Percentiles rank a stretch among this genome's conserved stretches.
Evolutionary conservation across 2,113 vertebrate species (phyloP).

Genomic region (Salvator merianae): DNA sequence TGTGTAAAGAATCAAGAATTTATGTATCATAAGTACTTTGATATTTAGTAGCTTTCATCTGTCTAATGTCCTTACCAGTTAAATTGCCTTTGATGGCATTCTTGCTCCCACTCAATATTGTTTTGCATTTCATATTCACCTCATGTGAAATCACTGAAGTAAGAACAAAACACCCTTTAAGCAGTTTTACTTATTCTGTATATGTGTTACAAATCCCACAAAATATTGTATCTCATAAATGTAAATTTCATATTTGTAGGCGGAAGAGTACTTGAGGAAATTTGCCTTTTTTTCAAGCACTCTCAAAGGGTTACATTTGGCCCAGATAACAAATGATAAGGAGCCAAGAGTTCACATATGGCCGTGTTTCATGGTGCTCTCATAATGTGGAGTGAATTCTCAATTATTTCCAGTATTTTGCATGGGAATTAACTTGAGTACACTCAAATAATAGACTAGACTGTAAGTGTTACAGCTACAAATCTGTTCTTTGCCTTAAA

Average conservation of each 20-base stretch:
- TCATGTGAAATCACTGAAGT: not conserved
- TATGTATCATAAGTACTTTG: not conserved
- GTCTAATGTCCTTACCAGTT: conserved; percentile 3
- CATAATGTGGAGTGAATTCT: not conserved
- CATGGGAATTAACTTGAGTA: not conserved
- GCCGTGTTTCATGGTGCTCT: not conserved
- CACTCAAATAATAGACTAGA: not conserved
- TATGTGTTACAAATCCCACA: not conserved
- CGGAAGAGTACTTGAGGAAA: not conserved
- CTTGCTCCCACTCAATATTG: not conserved
- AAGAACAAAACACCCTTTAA: conserved; percentile 25
- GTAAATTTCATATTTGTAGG: not conserved
- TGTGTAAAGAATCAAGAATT: not conserved
- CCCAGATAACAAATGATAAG: too few species aligned
- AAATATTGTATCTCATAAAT: not conserved
- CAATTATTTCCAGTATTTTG: not conserved
- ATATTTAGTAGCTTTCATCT: conserved; percentile 16
- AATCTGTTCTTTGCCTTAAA: not conserved
- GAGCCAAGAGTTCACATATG: too few species aligned
- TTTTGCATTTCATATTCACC: conserved; percentile 23
- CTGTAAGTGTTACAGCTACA: not conserved
- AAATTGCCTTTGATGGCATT: conserved; percentile 26
- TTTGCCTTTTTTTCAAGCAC: not conserved
- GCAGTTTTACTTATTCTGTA: not conserved
- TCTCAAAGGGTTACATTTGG: not conserved